A percentile compares a stretch with the other conserved stretches of the same genome.
phyloP scores from a whole-genome alignment of 2,797 vertebrate species.

The Sebastes oblongus region DNA sequence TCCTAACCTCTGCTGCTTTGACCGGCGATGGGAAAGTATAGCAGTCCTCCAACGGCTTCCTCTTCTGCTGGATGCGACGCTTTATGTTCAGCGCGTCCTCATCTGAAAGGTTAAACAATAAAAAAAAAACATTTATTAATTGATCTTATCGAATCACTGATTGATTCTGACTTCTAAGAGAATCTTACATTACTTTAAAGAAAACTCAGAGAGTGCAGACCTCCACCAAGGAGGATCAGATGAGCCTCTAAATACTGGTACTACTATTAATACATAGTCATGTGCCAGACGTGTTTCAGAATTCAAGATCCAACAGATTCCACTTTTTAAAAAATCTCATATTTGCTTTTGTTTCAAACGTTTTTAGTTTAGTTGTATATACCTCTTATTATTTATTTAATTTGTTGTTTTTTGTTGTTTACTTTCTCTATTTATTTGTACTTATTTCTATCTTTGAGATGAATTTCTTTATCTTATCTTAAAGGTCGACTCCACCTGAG shows the following conservation, averaged over 20 bases:
- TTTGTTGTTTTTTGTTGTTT: background rate
- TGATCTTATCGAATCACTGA: background rate
- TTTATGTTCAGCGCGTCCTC: constrained; percentile 63
- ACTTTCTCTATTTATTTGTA: background rate
- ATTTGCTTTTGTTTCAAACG: background rate
- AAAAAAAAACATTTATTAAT: background rate
- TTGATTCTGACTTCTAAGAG: background rate
- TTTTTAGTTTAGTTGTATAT: background rate
- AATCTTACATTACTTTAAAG: no score
- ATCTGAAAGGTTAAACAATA: constrained; percentile 7
- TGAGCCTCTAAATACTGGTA: no score
- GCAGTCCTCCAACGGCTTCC: constrained; percentile 58
- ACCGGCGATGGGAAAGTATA: constrained; percentile 38
- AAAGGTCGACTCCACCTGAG: background rate
- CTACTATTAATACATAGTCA: no score
- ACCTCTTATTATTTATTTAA: background rate
- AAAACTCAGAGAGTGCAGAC: no score
- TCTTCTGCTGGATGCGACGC: constrained; percentile 72
- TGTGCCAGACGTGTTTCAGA: no score
- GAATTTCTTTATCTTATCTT: background rate
- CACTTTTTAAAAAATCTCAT: background rate
- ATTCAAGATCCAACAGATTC: no score
- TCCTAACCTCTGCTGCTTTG: constrained; percentile 33
- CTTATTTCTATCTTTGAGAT: background rate
- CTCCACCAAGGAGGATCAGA: no score